Conservation (phyloP, 2,113 vertebrate species). For the Montifringilla adamsi region DNA sequence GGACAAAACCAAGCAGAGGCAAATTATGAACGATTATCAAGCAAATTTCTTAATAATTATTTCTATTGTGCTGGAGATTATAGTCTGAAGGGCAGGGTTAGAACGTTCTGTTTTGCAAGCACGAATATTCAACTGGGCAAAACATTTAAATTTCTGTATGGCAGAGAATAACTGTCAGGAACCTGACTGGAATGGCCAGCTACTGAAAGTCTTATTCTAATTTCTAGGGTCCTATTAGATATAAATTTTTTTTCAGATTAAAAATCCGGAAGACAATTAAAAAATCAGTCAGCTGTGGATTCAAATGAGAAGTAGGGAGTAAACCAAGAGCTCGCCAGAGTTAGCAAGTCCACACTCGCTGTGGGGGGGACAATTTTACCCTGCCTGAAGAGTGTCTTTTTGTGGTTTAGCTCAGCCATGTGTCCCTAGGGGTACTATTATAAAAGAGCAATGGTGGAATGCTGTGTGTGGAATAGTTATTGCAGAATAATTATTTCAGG, state of each 20-base stretch:
- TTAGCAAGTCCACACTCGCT: conserved; percentile 65
- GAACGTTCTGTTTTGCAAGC: background rate
- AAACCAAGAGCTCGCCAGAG: conserved; percentile 46
- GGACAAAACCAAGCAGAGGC: background rate
- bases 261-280: conserved; percentile 1
- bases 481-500: conserved; percentile 55
- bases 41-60: background rate
- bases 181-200: background rate
- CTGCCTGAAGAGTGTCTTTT: conserved; percentile 57
- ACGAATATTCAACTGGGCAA: background rate
- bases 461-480: conserved; percentile 52
- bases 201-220: background rate
- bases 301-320: conserved; percentile 37
- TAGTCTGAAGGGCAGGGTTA: background rate
- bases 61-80: background rate
- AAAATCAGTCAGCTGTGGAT: conserved; percentile 15
- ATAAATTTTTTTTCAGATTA: background rate
- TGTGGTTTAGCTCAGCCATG: conserved; percentile 61
- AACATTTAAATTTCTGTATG: background rate
- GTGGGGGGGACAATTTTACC: conserved; percentile 54
- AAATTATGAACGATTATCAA: background rate
- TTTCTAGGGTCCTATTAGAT: conserved; percentile 2
- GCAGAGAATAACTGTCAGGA: background rate
- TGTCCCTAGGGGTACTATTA: conserved; percentile 56
- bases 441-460: conserved; percentile 62